Conservation (phyloP, 2,888 invertebrate genomes). For the Linnaemya tessellans region DNA sequence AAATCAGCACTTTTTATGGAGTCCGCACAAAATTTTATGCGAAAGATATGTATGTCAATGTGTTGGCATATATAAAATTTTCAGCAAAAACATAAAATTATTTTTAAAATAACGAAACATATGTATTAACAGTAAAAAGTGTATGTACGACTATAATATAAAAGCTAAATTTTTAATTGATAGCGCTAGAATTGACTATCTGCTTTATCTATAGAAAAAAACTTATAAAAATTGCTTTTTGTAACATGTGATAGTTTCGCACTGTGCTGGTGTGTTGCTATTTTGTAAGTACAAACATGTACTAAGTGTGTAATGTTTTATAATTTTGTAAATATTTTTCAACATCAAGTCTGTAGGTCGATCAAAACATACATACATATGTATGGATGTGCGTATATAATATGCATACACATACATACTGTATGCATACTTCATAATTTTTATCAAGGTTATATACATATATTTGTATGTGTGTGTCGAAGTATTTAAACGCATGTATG, state of each 20-base stretch:
- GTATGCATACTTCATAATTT: neutral
- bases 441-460: neutral
- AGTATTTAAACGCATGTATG: constrained; percentile 52
- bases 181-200: too few relatives aligned
- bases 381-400: neutral
- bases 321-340: constrained; percentile 1
- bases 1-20: too few relatives aligned
- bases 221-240: neutral
- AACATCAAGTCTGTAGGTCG: constrained; percentile 32
- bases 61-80: too few relatives aligned
- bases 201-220: too few relatives aligned
- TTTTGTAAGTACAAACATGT: neutral
- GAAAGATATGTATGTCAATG: too few relatives aligned
- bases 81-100: too few relatives aligned
- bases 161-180: too few relatives aligned
- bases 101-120: too few relatives aligned
- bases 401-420: neutral
- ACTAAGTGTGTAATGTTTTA: neutral
- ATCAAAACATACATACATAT: neutral
- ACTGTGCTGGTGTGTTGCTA: neutral
- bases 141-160: too few relatives aligned
- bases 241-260: neutral
- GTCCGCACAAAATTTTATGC: too few relatives aligned
- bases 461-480: neutral
- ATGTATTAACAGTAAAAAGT: too few relatives aligned